Evolutionary conservation across 1,140 invertebrate species (phyloP).

Genomic region (Bursaphelenchus mucronatus): DNA sequence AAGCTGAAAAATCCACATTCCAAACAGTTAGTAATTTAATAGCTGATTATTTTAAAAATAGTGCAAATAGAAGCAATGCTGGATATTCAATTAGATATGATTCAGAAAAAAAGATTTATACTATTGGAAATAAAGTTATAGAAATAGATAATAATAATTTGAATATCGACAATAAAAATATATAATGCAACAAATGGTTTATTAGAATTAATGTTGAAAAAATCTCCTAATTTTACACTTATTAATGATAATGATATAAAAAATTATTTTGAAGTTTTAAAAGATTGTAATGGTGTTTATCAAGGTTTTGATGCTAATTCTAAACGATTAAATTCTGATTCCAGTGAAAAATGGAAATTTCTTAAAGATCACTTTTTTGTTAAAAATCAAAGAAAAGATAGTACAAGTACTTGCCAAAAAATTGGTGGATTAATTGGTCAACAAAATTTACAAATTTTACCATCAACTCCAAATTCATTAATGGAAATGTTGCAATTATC

Average conservation of each 20-base stretch:
- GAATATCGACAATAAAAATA: no score
- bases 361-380: conserved; percentile 29
- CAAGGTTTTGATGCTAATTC: conserved; percentile 30
- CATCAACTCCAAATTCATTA: no score
- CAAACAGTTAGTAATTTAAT: conserved; percentile 27
- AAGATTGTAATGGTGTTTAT: conserved; percentile 34
- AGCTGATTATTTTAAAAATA: conserved; percentile 33
- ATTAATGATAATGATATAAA: conserved; percentile 25
- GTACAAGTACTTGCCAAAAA: no score
- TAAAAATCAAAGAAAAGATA: conserved; percentile 6
- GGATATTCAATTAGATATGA: conserved; percentile 35
- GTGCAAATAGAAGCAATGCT: conserved; percentile 30
- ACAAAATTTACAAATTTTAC: no score
- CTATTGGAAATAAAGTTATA: no score
- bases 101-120: conserved; percentile 33
- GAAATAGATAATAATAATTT: no score
- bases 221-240: conserved; percentile 31
- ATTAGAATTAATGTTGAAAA: conserved; percentile 33
- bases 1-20: conserved; percentile 4
- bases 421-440: no score
- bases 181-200: conserved; percentile 32
- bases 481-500: no score
- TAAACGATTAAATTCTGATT: conserved; percentile 33
- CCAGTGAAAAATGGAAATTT: conserved; percentile 38
- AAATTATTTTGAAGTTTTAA: conserved; percentile 34